Conservation (phyloP, 2,888 invertebrate genomes). For the Oasisia sp. region DNA sequence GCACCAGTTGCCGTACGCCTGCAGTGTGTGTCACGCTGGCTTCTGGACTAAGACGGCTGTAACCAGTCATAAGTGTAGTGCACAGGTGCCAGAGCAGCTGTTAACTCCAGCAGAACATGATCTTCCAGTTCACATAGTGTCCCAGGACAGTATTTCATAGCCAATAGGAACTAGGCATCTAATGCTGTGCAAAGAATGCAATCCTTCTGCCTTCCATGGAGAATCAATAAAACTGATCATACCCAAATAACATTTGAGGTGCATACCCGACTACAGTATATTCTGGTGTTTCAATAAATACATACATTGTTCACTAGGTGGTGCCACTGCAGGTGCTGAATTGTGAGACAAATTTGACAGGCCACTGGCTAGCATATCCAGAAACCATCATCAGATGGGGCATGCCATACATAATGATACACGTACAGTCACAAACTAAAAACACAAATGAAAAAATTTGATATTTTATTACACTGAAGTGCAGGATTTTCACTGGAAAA, state of each 20-base stretch:
- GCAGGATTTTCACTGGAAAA: background rate
- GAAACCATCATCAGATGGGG: background rate
- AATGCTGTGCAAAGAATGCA: background rate
- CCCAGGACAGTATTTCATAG: background rate
- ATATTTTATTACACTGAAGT: constrained; percentile 1
- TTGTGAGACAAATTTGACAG: background rate
- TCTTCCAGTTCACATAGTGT: background rate
- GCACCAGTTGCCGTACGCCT: background rate
- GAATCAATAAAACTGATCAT: background rate
- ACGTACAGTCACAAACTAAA: background rate
- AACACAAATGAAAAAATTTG: background rate
- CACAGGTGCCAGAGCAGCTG: background rate
- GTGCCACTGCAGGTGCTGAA: background rate
- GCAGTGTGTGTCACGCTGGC: background rate
- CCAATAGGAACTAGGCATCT: background rate
- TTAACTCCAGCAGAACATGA: background rate
- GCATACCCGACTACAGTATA: too few relatives aligned
- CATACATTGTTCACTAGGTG: too few relatives aligned
- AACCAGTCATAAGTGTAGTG: constrained; percentile 10
- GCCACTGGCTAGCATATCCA: background rate
- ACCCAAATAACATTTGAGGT: background rate
- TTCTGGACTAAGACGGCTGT: background rate
- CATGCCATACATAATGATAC: background rate
- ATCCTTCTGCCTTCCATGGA: background rate
- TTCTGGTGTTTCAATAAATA: too few relatives aligned